Conservation (phyloP, 37 sponge, comb jelly and placozoan species). For the Mnemiopsis leidyi region DNA sequence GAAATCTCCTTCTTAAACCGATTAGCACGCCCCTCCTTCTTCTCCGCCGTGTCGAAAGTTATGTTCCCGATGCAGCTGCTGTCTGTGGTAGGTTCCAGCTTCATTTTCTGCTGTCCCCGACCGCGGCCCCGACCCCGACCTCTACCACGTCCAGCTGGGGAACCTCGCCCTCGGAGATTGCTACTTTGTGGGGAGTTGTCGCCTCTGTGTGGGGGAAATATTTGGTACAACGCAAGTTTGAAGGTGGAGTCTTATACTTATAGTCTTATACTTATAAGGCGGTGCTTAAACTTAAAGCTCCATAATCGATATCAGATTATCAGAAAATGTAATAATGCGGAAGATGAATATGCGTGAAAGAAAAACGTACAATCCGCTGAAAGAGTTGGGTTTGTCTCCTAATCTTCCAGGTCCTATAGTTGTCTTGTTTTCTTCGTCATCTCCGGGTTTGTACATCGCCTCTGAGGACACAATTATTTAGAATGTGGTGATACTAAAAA, state of each 20-base stretch:
- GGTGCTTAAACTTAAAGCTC: no score
- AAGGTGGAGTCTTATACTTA: no score
- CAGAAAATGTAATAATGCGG: no score
- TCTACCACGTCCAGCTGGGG: neutral
- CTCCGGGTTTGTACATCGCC: slow-evolving; percentile 49
- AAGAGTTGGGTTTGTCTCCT: neutral
- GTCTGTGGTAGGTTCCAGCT: neutral
- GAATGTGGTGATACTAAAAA: no score
- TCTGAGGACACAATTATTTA: neutral
- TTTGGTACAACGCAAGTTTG: no score
- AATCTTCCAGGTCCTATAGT: neutral
- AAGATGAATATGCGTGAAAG: no score
- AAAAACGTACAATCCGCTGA: neutral
- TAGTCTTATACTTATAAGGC: no score
- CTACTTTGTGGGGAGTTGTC: neutral
- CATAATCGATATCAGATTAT: no score
- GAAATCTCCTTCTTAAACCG: slow-evolving; percentile 65
- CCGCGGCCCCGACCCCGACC: slow-evolving; percentile 44
- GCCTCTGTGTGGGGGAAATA: neutral
- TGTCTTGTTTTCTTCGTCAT: neutral
- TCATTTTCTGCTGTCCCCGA: neutral
- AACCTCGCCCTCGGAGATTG: neutral
- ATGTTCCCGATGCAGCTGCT: slow-evolving; percentile 60
- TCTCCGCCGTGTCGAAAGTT: slow-evolving; percentile 25
- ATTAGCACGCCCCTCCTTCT: slow-evolving; percentile 51